phyloP scores from a whole-genome alignment of 2,113 vertebrate species.

The Dermatemys mawii region DNA sequence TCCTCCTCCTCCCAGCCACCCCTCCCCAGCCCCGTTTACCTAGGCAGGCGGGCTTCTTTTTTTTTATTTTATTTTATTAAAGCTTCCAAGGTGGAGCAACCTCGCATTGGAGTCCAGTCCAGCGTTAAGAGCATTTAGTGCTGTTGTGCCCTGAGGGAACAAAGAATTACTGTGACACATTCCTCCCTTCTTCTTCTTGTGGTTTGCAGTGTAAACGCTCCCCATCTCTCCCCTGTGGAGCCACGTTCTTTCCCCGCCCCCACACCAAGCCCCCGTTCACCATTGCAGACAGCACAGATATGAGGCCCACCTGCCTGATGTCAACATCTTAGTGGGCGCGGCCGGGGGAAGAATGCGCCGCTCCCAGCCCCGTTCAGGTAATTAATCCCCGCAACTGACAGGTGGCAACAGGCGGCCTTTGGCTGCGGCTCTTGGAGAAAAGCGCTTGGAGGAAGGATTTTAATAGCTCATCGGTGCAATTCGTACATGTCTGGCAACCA shows the following conservation, averaged over 20 bases:
- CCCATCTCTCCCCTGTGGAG: neutral
- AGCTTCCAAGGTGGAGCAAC: neutral
- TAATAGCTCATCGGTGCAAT: constrained; percentile 49
- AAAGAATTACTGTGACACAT: neutral
- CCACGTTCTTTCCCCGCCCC: neutral
- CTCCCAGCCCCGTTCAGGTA: constrained; percentile 82
- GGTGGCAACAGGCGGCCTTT: constrained; percentile 87
- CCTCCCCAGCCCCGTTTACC: constrained; percentile 44
- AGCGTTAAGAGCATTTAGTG: neutral
- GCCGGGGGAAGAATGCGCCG: constrained; percentile 81
- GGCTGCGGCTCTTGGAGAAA: constrained; percentile 72
- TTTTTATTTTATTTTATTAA: neutral
- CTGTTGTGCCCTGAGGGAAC: neutral
- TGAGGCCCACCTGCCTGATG: constrained; percentile 78
- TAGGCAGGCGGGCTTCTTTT: neutral
- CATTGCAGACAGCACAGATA: constrained; percentile 51
- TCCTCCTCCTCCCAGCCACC: neutral
- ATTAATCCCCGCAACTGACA: constrained; percentile 87
- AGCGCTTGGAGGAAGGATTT: constrained; percentile 71
- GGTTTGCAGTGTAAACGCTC: neutral
- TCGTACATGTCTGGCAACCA: constrained; percentile 58
- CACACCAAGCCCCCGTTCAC: neutral
- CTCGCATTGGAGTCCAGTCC: neutral
- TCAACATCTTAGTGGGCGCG: constrained; percentile 82
- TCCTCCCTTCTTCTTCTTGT: neutral